Evolutionary conservation across 2,113 vertebrate species (phyloP), one percentile per base, ranked within the genome.

Genomic region (Glaucidium brasilianum): DNA sequence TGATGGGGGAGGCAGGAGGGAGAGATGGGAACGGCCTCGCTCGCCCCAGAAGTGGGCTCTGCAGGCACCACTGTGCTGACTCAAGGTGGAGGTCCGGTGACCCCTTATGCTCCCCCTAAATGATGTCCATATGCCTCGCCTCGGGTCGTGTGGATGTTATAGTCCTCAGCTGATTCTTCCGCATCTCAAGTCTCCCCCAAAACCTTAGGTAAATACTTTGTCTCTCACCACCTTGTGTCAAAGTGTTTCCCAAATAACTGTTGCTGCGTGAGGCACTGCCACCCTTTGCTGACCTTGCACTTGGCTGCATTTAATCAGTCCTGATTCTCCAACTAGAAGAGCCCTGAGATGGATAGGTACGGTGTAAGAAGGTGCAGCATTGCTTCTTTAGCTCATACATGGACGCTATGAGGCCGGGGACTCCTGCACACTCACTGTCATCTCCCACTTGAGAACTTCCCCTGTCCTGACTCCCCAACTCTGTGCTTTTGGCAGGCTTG

Each of bases 101-200:
- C 22, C 26, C 29, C 29, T 9, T 47, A 47, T 27, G 12, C 19
- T 82, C 15, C 41, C 50, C 35, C 45, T 49, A 21, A 77, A 56
- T 7, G 1, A 11, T 30, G 8, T 14, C 41, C 60, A 3, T 10
- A 19, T 1, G 0, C 2, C 3, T 35, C 2, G 1, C 21, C 34
- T 34, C 1, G 3, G 53, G 26, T 18, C 0, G 0, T 16, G 13
- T 11, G 37, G 53, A 16, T 49, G 7, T 71, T 81, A 27, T 4
- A 53, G 23, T 6, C 11, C 52, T 29, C 68, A 66, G 17, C 0
- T 55, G 11, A 83, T 76, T 88, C 62, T 69, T 55, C 37, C 29
- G 37, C 9, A 34, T 18, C 22, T 62, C 39, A 52, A 37, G 9
- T 21, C 3, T 67, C 37, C 37, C 9, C 20, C 23, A 15, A 63